These are phyloP conservation scores for Drosophila nebulosa DNA, from an alignment of 1,140 invertebrate genomes.

Conservation along the genomic window DNA sequence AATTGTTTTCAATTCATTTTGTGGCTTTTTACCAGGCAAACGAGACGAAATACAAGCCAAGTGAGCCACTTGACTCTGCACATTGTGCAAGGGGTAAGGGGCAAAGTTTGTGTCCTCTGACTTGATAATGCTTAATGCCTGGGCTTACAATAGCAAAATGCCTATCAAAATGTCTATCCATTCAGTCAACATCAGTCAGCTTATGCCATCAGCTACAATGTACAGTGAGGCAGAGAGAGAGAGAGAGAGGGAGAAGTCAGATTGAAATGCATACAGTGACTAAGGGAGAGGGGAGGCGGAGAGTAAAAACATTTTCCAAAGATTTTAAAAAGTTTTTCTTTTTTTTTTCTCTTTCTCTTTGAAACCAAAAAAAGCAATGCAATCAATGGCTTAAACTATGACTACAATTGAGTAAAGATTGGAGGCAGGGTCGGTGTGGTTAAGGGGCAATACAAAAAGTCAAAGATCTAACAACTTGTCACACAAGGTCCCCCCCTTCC, in stretches of 20 bases:
- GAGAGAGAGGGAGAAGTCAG: background rate
- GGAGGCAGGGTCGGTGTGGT: background rate
- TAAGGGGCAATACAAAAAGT: constrained; percentile 32
- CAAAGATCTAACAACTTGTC: constrained; percentile 70
- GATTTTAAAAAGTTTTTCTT: constrained; percentile 55
- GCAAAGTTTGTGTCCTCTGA: constrained; percentile 12
- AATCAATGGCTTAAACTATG: constrained; percentile 69
- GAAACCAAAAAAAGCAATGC: constrained; percentile 59
- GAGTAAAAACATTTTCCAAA: constrained; percentile 53
- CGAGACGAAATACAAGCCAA: constrained; percentile 7
- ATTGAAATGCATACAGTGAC: background rate
- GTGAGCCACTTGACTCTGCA: constrained; percentile 18
- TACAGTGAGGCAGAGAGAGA: background rate
- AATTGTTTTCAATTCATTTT: constrained; percentile 6
- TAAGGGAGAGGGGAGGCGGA: background rate
- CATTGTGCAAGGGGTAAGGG: background rate
- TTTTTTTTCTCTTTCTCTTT: background rate
- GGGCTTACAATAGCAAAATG: constrained; percentile 41
- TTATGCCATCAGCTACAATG: constrained; percentile 41
- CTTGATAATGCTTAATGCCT: constrained; percentile 44
- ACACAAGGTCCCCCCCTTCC: constrained; percentile 42
- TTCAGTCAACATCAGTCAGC: constrained; percentile 54
- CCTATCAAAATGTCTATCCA: constrained; percentile 54
- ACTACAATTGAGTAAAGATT: constrained; percentile 13
- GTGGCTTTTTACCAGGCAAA: background rate